These are phyloP conservation scores for Steromphala cineraria DNA, from an alignment of 2,888 invertebrate genomes.

Conservation along the genomic window DNA sequence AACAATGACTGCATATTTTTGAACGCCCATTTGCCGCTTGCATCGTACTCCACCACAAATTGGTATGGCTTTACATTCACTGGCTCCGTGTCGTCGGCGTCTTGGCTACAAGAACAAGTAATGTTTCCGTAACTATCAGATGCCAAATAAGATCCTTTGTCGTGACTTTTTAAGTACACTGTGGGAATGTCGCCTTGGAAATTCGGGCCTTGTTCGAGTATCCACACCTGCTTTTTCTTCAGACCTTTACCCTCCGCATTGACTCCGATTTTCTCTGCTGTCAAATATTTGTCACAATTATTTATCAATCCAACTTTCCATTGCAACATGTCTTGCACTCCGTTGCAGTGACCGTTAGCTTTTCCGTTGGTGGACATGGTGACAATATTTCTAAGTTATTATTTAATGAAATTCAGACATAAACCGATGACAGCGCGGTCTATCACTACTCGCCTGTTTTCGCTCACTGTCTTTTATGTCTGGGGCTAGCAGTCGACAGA, in stretches of 20 bases:
- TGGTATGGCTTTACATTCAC: slow-evolving; percentile 82
- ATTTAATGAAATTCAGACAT: background rate
- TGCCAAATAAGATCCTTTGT: slow-evolving; percentile 90
- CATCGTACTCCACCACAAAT: slow-evolving; percentile 86
- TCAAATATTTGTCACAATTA: slow-evolving; percentile 89
- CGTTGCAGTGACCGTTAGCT: slow-evolving; percentile 16
- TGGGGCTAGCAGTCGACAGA: background rate
- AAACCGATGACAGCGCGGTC: background rate
- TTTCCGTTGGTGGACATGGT: slow-evolving; percentile 3
- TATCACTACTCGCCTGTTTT: background rate
- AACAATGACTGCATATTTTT: slow-evolving; percentile 84
- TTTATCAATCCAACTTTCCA: slow-evolving; percentile 97
- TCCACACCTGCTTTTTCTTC: slow-evolving; percentile 96
- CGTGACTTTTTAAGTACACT: slow-evolving; percentile 91
- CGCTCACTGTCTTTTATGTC: slow-evolving; percentile 12
- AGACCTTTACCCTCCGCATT: slow-evolving; percentile 95
- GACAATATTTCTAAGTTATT: background rate
- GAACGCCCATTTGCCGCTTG: slow-evolving; percentile 85
- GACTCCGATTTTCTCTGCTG: slow-evolving; percentile 97
- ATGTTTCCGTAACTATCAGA: slow-evolving; percentile 97
- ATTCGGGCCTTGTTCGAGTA: slow-evolving; percentile 81
- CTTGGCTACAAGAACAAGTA: slow-evolving; percentile 86
- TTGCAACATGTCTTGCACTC: slow-evolving; percentile 30
- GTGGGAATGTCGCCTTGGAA: slow-evolving; percentile 77
- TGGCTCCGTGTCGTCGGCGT: slow-evolving; percentile 90